Conservation (phyloP, 2,888 invertebrate species). For the Cheilosia variabilis region DNA sequence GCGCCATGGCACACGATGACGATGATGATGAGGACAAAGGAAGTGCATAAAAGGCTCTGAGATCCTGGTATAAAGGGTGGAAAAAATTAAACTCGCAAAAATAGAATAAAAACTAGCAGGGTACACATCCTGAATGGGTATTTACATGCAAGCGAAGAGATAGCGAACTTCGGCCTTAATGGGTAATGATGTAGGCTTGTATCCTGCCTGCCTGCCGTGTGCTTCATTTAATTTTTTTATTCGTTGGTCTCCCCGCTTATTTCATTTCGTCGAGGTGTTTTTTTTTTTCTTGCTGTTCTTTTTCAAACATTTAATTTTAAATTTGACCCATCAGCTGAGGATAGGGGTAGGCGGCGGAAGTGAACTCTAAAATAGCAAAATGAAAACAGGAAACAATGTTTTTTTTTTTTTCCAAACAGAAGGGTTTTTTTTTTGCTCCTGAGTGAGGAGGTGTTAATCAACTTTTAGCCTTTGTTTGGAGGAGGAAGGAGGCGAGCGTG, state of each 20-base stretch:
- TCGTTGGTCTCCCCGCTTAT: conserved; percentile 23
- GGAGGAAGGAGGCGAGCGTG: background rate
- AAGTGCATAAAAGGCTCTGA: conserved; percentile 73
- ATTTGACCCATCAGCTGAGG: conserved; percentile 73
- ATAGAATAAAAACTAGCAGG: conserved; percentile 43
- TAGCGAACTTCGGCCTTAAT: conserved; percentile 75
- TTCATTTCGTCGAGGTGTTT: conserved; percentile 38
- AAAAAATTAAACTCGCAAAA: conserved; percentile 17
- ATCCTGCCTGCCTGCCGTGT: conserved; percentile 74
- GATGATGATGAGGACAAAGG: conserved; percentile 76
- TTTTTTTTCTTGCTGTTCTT: conserved; percentile 61
- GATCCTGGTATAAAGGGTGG: conserved; percentile 69
- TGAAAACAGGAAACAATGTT: conserved; percentile 68
- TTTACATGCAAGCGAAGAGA: conserved; percentile 75
- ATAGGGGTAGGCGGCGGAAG: conserved; percentile 68
- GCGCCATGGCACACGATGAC: conserved; percentile 62
- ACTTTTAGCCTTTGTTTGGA: conserved; percentile 67
- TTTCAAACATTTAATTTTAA: conserved; percentile 76
- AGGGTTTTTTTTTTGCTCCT: conserved; percentile 36
- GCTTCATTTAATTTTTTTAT: conserved; percentile 48
- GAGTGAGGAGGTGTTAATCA: conserved; percentile 73
- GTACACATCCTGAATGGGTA: conserved; percentile 75
- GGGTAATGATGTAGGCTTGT: conserved; percentile 75
- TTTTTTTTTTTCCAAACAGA: conserved; percentile 33
- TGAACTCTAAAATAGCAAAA: conserved; percentile 60